These are phyloP conservation scores for Diprion similis DNA, from an alignment of 1,140 invertebrate genomes.

Conservation along the genomic window DNA sequence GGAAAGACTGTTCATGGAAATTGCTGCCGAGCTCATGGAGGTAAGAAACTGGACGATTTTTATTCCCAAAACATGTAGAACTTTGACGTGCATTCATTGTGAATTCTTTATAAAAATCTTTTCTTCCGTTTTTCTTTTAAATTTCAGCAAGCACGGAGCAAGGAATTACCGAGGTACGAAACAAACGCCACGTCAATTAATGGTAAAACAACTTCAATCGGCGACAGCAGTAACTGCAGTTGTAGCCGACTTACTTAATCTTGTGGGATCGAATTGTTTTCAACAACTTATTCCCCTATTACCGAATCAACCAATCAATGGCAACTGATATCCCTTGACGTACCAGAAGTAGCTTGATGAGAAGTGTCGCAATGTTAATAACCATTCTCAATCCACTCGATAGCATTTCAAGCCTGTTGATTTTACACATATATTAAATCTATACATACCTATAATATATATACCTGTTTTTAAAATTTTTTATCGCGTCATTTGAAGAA, in stretches of 20 bases:
- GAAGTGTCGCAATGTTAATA: not conserved
- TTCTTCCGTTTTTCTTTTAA: constrained; percentile 26
- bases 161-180: constrained; percentile 79
- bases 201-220: constrained; percentile 72
- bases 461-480: not conserved
- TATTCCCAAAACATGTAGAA: not conserved
- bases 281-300: not conserved
- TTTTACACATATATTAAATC: not conserved
- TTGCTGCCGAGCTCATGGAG: constrained; percentile 92
- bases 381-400: not conserved
- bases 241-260: constrained; percentile 57
- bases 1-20: constrained; percentile 95
- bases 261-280: not conserved
- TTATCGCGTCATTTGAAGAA: not conserved
- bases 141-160: constrained; percentile 78
- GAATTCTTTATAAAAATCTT: constrained; percentile 13
- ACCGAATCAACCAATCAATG: not conserved
- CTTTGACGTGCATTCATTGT: constrained; percentile 16
- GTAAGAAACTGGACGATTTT: constrained; percentile 51
- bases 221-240: constrained; percentile 71
- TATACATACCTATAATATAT: not conserved
- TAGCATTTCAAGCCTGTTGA: not conserved
- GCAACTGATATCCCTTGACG: not conserved
- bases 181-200: constrained; percentile 74
- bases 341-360: not conserved